Conservation (phyloP, 2,113 vertebrate genomes). For the Aspiorhynchus laticeps region DNA sequence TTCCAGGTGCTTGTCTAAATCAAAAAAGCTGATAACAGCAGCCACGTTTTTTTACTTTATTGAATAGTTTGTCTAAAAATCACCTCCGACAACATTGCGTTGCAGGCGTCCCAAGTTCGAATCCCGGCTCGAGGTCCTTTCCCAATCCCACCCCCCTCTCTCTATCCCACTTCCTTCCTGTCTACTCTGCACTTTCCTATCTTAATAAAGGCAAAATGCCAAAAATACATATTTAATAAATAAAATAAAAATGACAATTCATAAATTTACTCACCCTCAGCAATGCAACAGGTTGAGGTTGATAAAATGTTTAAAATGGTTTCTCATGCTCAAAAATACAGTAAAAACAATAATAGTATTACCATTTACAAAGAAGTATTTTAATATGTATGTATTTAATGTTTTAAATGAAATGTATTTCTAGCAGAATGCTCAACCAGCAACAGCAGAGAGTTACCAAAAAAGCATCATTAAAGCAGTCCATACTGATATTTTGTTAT, state of each 20-base stretch:
- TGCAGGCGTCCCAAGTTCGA: too few species aligned
- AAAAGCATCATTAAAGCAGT: not conserved
- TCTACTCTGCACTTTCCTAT: too few species aligned
- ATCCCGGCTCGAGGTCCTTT: too few species aligned
- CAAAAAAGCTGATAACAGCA: not conserved
- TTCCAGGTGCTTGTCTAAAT: not conserved
- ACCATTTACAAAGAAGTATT: not conserved
- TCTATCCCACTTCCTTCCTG: too few species aligned
- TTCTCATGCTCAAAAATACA: not conserved
- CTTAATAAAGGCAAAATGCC: too few species aligned
- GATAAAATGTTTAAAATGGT: too few species aligned
- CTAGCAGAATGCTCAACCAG: too few species aligned
- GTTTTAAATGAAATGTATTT: not conserved
- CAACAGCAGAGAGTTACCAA: not conserved
- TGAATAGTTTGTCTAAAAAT: not conserved
- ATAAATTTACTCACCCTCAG: not conserved
- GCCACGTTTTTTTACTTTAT: not conserved
- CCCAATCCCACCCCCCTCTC: too few species aligned
- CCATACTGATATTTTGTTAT: not conserved
- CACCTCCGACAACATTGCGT: too few species aligned
- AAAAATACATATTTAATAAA: too few species aligned
- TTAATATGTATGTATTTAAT: too few species aligned
- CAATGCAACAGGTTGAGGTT: not conserved
- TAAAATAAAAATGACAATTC: not conserved
- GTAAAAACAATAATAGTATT: too few species aligned